These are phyloP conservation scores for fruit fly (Drosophila melanogaster) DNA, from an alignment of 1,140 invertebrate genomes.

Conservation along the genomic window DNA sequence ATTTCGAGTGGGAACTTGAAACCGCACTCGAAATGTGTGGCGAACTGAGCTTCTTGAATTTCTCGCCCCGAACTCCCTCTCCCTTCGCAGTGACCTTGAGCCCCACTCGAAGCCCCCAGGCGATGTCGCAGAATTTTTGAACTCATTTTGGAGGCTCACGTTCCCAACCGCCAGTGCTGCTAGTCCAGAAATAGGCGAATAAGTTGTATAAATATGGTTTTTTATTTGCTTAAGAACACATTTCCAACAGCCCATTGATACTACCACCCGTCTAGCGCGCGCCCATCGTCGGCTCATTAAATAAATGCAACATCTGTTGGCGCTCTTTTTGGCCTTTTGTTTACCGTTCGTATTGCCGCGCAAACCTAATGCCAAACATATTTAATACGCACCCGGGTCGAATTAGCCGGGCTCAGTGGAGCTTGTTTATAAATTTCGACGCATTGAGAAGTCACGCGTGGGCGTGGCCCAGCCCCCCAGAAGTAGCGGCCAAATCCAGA, in stretches of 20 bases:
- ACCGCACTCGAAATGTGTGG: constrained; percentile 54
- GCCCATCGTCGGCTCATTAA: constrained; percentile 55
- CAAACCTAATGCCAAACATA: constrained; percentile 50
- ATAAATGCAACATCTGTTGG: constrained; percentile 76
- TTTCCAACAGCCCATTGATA: constrained; percentile 34
- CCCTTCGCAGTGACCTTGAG: constrained; percentile 53
- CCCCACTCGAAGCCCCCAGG: constrained; percentile 38
- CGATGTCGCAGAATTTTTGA: constrained; percentile 32
- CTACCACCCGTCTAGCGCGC: constrained; percentile 17
- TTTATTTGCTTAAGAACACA: constrained; percentile 67
- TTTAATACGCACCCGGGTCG: constrained; percentile 48
- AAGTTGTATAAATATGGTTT: constrained; percentile 61
- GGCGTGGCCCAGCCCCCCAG: background rate
- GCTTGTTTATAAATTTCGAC: constrained; percentile 52
- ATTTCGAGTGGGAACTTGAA: constrained; percentile 51
- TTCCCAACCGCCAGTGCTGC: constrained; percentile 28
- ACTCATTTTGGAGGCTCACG: constrained; percentile 32
- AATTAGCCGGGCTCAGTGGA: constrained; percentile 24
- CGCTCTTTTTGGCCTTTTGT: constrained; percentile 58
- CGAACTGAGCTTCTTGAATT: constrained; percentile 30
- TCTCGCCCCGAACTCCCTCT: constrained; percentile 27
- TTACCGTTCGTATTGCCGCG: constrained; percentile 56
- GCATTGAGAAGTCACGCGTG: constrained; percentile 37
- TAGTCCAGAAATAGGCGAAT: constrained; percentile 42
- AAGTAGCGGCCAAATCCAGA: background rate